phyloP scores from a whole-genome alignment of 2,113 vertebrate genomes.

The Perca flavescens region DNA sequence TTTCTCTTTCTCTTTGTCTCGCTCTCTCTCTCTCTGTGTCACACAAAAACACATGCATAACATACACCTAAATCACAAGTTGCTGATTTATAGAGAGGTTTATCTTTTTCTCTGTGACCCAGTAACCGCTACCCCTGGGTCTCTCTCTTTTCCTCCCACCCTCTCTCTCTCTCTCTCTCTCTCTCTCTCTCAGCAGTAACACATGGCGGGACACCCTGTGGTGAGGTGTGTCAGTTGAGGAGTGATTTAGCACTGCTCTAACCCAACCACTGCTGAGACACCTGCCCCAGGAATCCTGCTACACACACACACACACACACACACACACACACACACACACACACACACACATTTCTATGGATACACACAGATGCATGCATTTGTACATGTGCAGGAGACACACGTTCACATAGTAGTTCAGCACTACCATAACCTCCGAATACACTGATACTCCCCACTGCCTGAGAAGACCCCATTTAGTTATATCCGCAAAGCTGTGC shows the following conservation, averaged over 20 bases:
- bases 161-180: conserved; percentile 28
- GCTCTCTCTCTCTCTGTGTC: neutral
- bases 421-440: conserved; percentile 23
- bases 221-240: conserved; percentile 81
- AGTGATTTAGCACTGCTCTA: conserved; percentile 83
- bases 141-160: conserved; percentile 27
- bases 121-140: conserved; percentile 60
- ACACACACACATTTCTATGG: neutral
- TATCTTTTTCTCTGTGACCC: conserved; percentile 61
- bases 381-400: conserved; percentile 35
- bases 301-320: conserved; percentile 6
- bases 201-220: conserved; percentile 83
- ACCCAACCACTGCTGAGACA: conserved; percentile 81
- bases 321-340: neutral
- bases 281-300: conserved; percentile 83
- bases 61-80: conserved; percentile 26
- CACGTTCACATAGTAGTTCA: conserved; percentile 30
- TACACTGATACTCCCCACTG: conserved; percentile 11
- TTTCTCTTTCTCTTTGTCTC: conserved; percentile 14
- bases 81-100: conserved; percentile 70
- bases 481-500: conserved; percentile 16
- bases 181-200: conserved; percentile 72
- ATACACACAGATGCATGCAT: conserved; percentile 36
- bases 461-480: conserved; percentile 33
- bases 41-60: conserved; percentile 20